These are phyloP conservation scores for Nephrotoma appendiculata DNA, from an alignment of 2,888 invertebrate species.

Conservation along the genomic window DNA sequence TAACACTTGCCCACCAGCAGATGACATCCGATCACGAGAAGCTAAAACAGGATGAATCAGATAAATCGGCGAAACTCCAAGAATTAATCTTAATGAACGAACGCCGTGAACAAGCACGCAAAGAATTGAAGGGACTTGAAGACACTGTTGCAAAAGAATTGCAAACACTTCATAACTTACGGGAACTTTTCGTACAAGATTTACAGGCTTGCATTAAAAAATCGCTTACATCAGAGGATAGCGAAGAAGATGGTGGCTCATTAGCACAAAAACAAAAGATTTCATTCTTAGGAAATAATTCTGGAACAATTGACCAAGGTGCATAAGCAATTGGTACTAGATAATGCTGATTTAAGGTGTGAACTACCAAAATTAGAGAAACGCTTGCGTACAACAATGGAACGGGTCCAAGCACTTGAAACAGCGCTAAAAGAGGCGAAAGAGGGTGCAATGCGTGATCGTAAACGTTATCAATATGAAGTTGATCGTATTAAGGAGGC, in stretches of 20 bases:
- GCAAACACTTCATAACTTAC: too few relatives aligned
- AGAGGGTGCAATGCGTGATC: slow-evolving; percentile 97
- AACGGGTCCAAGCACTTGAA: slow-evolving; percentile 94
- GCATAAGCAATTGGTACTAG: slow-evolving; percentile 92
- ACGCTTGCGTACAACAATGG: slow-evolving; percentile 93
- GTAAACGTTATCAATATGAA: slow-evolving; percentile 97
- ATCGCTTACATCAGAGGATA: too few relatives aligned
- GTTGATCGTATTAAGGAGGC: slow-evolving; percentile 99
- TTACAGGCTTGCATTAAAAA: too few relatives aligned
- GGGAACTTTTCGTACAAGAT: too few relatives aligned
- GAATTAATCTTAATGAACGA: slow-evolving; percentile 83
- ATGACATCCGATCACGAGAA: slow-evolving; percentile 91
- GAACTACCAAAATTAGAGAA: slow-evolving; percentile 99
- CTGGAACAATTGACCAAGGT: slow-evolving; percentile 98
- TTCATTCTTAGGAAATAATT: slow-evolving; percentile 96
- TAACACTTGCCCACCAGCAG: slow-evolving; percentile 85
- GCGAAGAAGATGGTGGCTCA: slow-evolving; percentile 86
- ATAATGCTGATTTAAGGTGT: slow-evolving; percentile 98
- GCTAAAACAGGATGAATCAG: slow-evolving; percentile 85
- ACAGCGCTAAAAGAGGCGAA: slow-evolving; percentile 97
- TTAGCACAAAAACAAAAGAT: slow-evolving; percentile 99
- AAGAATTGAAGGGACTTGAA: too few relatives aligned
- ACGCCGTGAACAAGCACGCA: slow-evolving; percentile 91
- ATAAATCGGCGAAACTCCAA: slow-evolving; percentile 85
- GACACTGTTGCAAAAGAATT: too few relatives aligned